A percentile compares a stretch with the other conserved stretches of the same genome.
phyloP scores from a whole-genome alignment of 2,888 invertebrate species.

The Philaethria dido region DNA sequence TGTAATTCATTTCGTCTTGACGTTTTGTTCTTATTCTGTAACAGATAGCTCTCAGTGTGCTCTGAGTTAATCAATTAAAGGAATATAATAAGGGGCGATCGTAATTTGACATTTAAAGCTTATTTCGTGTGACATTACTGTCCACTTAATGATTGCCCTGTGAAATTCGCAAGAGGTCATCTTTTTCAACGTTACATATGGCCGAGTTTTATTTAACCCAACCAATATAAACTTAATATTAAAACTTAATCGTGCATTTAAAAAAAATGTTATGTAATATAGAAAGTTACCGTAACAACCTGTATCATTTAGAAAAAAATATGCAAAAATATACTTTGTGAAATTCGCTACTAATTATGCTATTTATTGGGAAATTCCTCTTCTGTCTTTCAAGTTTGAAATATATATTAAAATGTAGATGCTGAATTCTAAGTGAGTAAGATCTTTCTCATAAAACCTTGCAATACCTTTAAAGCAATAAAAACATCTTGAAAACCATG shows the following conservation, averaged over 20 bases:
- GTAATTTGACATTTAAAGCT: slow-evolving; percentile 8
- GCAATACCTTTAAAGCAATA: slow-evolving; percentile 32
- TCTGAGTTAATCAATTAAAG: neutral
- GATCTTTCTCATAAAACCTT: slow-evolving; percentile 12
- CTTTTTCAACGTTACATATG: neutral
- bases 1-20: neutral
- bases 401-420: neutral
- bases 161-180: neutral
- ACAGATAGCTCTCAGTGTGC: neutral
- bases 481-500: slow-evolving; percentile 34
- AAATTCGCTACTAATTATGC: neutral
- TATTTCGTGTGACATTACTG: slow-evolving; percentile 7
- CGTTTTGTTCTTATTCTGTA: neutral
- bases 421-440: slow-evolving; percentile 6
- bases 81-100: neutral
- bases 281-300: too few species aligned
- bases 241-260: too few species aligned
- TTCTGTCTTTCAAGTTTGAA: neutral
- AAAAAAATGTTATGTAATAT: too few species aligned
- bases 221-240: neutral
- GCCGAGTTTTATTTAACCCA: neutral
- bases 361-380: too few species aligned
- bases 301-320: too few species aligned
- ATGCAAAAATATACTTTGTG: neutral
- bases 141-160: neutral